Conservation (phyloP, 2,113 vertebrate species). For the Colinus virginianus region DNA sequence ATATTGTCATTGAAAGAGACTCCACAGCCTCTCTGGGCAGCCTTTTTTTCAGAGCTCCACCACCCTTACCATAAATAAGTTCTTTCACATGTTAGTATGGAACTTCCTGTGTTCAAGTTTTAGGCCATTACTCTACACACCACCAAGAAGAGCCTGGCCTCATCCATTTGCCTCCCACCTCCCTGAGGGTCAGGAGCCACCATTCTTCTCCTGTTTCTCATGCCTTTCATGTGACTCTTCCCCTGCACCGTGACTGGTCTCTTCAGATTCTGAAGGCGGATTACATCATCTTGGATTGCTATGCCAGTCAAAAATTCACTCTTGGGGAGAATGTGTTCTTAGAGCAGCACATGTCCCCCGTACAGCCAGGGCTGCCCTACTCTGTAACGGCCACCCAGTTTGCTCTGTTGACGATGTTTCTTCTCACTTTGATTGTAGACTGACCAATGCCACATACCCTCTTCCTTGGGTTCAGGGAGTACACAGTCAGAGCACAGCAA, state of each 20-base stretch:
- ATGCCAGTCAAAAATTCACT: background rate
- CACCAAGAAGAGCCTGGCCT: no score
- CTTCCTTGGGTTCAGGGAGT: accelerated
- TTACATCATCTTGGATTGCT: background rate
- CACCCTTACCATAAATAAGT: no score
- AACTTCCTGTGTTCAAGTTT: no score
- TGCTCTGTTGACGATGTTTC: background rate
- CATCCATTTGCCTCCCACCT: background rate
- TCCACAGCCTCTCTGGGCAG: no score
- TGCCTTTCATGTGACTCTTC: background rate
- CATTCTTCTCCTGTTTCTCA: background rate
- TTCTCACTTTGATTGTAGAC: background rate
- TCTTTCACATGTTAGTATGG: no score
- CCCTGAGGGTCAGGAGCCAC: accelerated
- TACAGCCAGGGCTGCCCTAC: background rate
- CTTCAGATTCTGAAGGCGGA: background rate
- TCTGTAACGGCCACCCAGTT: background rate
- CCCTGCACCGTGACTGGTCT: background rate
- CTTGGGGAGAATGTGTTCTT: background rate
- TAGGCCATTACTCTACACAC: no score
- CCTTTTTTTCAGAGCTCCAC: no score
- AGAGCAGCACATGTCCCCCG: background rate
- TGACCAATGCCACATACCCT: accelerated
- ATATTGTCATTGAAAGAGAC: no score
- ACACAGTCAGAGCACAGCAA: background rate